These are phyloP conservation scores for Sinotaia quadrata DNA, from an alignment of 2,888 invertebrate genomes.

Conservation along the genomic window DNA sequence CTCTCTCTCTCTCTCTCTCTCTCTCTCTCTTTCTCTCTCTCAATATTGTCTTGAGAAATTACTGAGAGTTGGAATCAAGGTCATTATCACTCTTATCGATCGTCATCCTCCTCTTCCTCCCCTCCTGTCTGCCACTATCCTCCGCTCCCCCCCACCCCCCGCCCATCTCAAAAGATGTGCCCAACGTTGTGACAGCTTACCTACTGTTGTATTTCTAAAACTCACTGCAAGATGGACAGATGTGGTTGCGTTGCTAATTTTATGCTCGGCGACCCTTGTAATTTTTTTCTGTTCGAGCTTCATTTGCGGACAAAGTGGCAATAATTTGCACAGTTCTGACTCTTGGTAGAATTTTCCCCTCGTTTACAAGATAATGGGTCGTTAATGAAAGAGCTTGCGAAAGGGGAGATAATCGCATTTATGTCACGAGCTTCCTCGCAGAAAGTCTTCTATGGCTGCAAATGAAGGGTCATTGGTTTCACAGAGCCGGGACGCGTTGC, in stretches of 20 bases:
- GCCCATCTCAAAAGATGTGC: background rate
- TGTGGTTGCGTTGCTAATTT: constrained; percentile 27
- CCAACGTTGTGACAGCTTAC: background rate
- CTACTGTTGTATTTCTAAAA: too few species aligned
- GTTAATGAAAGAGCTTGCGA: constrained; percentile 29
- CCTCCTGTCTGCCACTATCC: background rate
- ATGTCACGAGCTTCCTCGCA: constrained; percentile 16
- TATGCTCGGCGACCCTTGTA: constrained; percentile 19
- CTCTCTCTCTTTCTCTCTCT: background rate
- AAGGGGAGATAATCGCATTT: constrained; percentile 29
- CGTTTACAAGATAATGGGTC: constrained; percentile 28
- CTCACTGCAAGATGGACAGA: constrained; percentile 24
- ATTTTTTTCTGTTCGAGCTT: constrained; percentile 19
- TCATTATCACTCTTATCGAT: background rate
- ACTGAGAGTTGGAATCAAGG: too few species aligned
- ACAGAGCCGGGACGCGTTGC: background rate
- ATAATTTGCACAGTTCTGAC: constrained; percentile 19
- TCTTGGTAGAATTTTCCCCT: constrained; percentile 26
- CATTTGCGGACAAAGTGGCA: constrained; percentile 18
- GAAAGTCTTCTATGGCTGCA: constrained; percentile 22
- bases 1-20: constrained; percentile 1
- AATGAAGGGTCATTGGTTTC: constrained; percentile 25
- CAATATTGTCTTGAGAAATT: background rate
- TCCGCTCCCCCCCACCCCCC: background rate
- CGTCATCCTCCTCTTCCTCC: background rate